phyloP scores from a whole-genome alignment of 2,888 invertebrate genomes.

The Steinernema carpocapsae region DNA sequence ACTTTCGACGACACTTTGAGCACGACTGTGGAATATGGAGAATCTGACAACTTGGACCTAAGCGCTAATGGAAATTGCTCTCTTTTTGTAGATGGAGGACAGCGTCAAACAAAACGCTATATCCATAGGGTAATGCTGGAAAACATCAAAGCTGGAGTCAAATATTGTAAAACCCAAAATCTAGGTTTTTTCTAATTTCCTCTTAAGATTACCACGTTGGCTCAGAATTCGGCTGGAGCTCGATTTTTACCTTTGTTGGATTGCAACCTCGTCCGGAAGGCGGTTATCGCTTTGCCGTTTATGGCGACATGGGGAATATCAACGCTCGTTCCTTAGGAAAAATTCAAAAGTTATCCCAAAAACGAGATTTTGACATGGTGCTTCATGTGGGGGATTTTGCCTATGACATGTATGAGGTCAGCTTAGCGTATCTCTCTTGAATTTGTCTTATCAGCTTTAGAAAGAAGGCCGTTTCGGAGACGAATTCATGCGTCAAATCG shows the following conservation, averaged over 20 bases:
- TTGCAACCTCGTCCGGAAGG: conserved; percentile 1
- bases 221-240: conserved; percentile 55
- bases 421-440: not conserved
- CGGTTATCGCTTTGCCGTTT: conserved; percentile 75
- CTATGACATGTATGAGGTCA: conserved; percentile 80
- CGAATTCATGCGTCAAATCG: conserved; percentile 88
- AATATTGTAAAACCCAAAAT: conserved; percentile 38
- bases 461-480: conserved; percentile 83
- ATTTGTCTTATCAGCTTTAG: conserved; percentile 53
- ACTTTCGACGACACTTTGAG: conserved; percentile 44
- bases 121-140: conserved; percentile 42
- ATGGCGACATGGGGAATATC: conserved; percentile 88
- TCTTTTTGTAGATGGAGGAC: conserved; percentile 40
- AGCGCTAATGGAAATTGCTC: conserved; percentile 35
- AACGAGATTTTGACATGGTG: conserved; percentile 71
- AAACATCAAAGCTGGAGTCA: conserved; percentile 36
- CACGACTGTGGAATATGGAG: conserved; percentile 41
- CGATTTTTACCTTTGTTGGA: conserved; percentile 50
- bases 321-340: conserved; percentile 74
- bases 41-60: conserved; percentile 1
- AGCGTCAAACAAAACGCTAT: conserved; percentile 32
- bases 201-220: conserved; percentile 56
- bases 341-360: conserved; percentile 81
- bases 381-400: conserved; percentile 80
- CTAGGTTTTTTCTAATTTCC: conserved; percentile 11